Evolutionary conservation across 2,888 invertebrate species (phyloP), one percentile per base, ranked within the genome.

Genomic region (Siphonodentalium dalli): DNA sequence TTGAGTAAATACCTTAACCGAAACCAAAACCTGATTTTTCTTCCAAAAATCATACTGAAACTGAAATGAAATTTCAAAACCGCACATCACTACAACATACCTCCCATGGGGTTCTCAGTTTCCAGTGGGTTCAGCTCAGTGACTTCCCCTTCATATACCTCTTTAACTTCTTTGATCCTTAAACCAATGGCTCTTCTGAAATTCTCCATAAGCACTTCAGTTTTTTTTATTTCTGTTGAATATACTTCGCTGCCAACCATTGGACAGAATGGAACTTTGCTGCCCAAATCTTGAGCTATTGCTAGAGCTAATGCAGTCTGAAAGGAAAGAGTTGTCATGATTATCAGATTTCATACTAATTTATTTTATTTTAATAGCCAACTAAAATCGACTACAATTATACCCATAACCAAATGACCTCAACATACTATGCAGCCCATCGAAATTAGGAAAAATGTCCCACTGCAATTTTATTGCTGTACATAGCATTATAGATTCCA

Each of bases 111-210:
- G 83, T 92, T 96, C 82, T 98, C 97, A 5, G 95, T 95, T 83
- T 99, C 99, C 1, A 93, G 90, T 0, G 99, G 99, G 4, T 94
- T 93, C n/a, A 99, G 84, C 81, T 99, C 98, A 0, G 93, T 96
- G 0, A 99, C 97, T 85, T 99, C 99, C 9, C 99, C 99, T 83
- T 99, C 99, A 80, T 98, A 99, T 0, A 99, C 98, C 83, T 99
- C 99, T 80, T 99, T 99, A 0, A 93, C 95, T 84, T 99, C 99
- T 63, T 85, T 85, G 41, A 86, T 84, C 48, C 85, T 73, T 24
- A 86, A 70, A 28, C 98, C 98, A 75, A 99, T 99, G 0, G 99
- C 97, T 56, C 98, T 86, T 3, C 99, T 86, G 77, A 99, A 99
- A 77, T 99, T 98, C 80, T 99, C 98, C 98, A 99, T 99, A 3